Conservation (phyloP, 2,888 invertebrate species). For the Clusia tigrina region DNA sequence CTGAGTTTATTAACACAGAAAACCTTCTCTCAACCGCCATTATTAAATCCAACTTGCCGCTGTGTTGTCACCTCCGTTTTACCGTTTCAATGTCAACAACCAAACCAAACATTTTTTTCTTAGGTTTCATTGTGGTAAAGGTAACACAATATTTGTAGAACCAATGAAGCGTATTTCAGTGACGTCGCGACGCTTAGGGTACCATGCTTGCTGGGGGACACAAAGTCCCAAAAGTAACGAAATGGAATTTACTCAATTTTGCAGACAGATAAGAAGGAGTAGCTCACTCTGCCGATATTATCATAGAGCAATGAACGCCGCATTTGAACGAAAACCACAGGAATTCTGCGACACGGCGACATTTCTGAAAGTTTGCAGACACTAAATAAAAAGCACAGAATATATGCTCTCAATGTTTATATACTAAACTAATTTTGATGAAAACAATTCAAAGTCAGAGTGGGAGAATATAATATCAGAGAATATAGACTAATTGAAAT, state of each 20-base stretch:
- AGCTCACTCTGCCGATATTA: background rate
- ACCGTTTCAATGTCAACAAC: background rate
- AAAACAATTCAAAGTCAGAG: no score
- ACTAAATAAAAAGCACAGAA: background rate
- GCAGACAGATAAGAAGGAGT: background rate
- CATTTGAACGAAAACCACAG: background rate
- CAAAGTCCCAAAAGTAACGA: background rate
- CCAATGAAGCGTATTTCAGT: slow-evolving; percentile 12
- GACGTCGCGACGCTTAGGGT: background rate
- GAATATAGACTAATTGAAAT: no score
- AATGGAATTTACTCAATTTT: background rate
- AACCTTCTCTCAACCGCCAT: background rate
- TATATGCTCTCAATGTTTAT: background rate
- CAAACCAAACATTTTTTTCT: slow-evolving; percentile 1
- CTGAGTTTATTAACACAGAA: background rate
- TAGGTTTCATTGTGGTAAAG: background rate
- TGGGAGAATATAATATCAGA: no score
- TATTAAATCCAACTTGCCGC: background rate
- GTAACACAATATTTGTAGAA: slow-evolving; percentile 16
- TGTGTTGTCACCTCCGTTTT: background rate
- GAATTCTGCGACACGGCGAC: background rate
- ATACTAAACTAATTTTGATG: background rate
- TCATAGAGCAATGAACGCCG: background rate
- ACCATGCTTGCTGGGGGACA: background rate
- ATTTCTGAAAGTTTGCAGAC: background rate